Evolutionary conservation across 1,140 invertebrate species (phyloP), one percentile per base, ranked within the genome.

Genomic region (Agrilus planipennis): DNA sequence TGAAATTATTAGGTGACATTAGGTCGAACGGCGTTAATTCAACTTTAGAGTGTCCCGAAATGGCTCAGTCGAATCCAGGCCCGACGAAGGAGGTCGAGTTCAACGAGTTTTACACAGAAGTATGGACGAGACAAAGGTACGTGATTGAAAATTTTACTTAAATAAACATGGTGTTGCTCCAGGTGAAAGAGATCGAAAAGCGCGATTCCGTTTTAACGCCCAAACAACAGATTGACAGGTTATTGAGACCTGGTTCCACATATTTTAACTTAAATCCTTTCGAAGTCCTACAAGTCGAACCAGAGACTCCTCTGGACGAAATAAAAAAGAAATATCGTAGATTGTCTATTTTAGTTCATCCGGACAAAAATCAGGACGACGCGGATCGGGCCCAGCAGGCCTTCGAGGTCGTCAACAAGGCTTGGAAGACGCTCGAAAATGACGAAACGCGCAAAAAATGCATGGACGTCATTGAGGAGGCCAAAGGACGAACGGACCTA

Each of bases 291-390:
- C 89, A 97, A 69, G 77, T 98, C 47, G 92, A 97, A 55, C 89
- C 89, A 20, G 85, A 90, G 40, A 76, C 80, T 17, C 64, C 81
- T 20, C 60, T 97, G 27, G 89, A 94, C 53, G 88, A 93, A 61
- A 82, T 96, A 17, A 95, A 95, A 62, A 97, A 94, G 60, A 94
- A 94, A 68, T 99, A 97, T 62, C 78, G 89, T 64, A 76, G 88
- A 53, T 77, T 98, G 54, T 98, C 94, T 11, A 91, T 99, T 63
- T 71, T 98, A 47, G 90, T 99, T 1, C 95, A 99, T 82, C 96
- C 95, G 30, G 92, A 98, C 58, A 96, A 96, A 71, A 98, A 98
- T 71, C 84, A 84, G 65, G 88, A 98, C 71, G 90, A 99, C 63
- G 67, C 77, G 23, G 94, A 98, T 35, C 73, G 91, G 66, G 90